A percentile compares a stretch with the other conserved stretches of the same genome.
phyloP scores from a whole-genome alignment of 2,797 vertebrate species.

The Chrysocyon brachyurus region DNA sequence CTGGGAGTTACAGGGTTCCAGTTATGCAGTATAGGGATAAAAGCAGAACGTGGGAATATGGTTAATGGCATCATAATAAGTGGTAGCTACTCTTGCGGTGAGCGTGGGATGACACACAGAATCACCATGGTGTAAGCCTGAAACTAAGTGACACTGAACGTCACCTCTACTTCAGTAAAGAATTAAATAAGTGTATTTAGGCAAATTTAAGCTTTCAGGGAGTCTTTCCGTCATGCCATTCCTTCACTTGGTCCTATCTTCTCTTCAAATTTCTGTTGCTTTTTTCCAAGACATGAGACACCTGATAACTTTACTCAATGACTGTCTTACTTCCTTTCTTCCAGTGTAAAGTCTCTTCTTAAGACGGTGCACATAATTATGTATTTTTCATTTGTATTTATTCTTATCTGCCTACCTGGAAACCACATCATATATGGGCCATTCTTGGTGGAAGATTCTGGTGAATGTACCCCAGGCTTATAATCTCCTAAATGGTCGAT shows the following conservation, averaged over 20 bases:
- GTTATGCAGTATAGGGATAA: neutral
- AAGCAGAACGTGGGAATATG: neutral
- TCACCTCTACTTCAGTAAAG: neutral
- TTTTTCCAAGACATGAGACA: neutral
- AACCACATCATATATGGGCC: neutral
- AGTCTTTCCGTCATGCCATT: neutral
- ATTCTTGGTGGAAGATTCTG: neutral
- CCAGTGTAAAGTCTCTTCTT: neutral
- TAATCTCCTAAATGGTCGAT: neutral
- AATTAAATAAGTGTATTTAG: neutral
- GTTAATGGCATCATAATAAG: neutral
- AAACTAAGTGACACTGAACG: neutral
- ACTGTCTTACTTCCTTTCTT: neutral
- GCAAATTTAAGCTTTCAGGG: neutral
- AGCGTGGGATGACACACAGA: neutral
- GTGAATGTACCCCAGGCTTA: neutral
- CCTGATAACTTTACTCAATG: neutral
- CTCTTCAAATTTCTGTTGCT: slow-evolving; percentile 7
- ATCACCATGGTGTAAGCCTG: neutral
- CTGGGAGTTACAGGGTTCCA: neutral
- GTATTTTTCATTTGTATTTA: neutral
- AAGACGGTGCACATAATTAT: neutral
- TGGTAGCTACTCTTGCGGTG: neutral
- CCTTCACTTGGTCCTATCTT: neutral
- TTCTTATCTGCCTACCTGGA: neutral